Evolutionary conservation across 2,113 vertebrate genomes (phyloP), one percentile per base, ranked within the genome.

Genomic region (Odobenus rosmarus): DNA sequence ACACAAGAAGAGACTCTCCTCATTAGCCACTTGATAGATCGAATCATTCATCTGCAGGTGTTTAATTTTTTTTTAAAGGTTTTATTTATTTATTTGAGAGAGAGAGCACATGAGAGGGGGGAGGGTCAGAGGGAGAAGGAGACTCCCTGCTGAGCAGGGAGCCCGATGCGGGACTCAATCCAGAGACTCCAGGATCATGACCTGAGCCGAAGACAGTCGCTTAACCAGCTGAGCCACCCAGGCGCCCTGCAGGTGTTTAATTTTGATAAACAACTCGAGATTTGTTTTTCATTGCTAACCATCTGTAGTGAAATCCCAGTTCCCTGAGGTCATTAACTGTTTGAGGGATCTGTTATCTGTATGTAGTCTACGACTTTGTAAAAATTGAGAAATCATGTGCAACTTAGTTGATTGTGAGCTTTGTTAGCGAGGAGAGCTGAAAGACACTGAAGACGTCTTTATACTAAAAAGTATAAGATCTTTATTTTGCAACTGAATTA

Each of bases 231-330:
- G 39, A 39, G 39, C 39, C 39, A 39, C 39, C 39, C 39, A 39
- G 39, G 39, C 39, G 39, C 39, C 39, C 14, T 36, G 53, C 31
- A 96, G 97, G 84, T 96, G 74, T 94, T 93, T 94, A 97, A 97
- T 97, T 97, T 93, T 90, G 59, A 77, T 89, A 96, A 96, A 93
- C 46, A 90, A 82, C 72, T 94, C 59, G 74, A 71, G 96, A 85
- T 96, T 93, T 92, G 79, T 97, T 95, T 95, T 93, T 80, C 61
- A 36, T 71, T 74, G 62, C 59, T 62, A 93, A 69, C 74, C 76
- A 18, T 95, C 95, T 96, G 83, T 90, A 92, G 76, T 81, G 67
- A 95, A 97, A 93, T 90, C 69, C 49, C 74, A 90, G 31, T 94
- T 96, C 84, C 90, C 92, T 18, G 80, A 97, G 74, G 61, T 90